Evolutionary conservation across 2,888 invertebrate species (phyloP).

Genomic region (Tubulanus polymorphus): DNA sequence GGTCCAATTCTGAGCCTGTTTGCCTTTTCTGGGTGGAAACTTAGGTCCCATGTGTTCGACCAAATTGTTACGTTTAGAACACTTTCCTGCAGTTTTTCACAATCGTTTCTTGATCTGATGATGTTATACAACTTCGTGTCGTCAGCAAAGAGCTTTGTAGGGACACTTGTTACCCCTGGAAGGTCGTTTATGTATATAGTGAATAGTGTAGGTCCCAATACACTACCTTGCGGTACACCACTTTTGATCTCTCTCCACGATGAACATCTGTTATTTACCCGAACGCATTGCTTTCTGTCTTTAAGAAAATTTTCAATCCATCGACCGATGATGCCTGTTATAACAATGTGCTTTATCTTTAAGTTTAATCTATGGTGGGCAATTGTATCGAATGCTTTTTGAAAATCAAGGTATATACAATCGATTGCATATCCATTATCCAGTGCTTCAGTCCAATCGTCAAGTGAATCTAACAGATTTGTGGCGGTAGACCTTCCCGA

Average conservation of each 20-base stretch:
- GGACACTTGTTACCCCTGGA: too few species aligned
- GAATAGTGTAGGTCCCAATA: too few species aligned
- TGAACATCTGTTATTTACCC: too few species aligned
- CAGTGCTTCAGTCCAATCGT: not conserved
- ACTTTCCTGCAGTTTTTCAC: conserved; percentile 6
- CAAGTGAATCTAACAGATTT: not conserved
- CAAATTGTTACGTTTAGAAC: conserved; percentile 4
- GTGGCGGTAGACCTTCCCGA: not conserved
- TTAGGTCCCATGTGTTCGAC: conserved; percentile 10
- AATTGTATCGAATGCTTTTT: conserved; percentile 13
- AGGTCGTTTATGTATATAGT: too few species aligned
- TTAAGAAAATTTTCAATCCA: too few species aligned
- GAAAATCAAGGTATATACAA: conserved; percentile 6
- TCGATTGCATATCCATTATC: not conserved
- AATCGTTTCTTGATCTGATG: conserved; percentile 3
- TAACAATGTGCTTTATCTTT: conserved; percentile 13
- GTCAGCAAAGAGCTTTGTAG: not conserved
- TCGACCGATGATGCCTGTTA: too few species aligned
- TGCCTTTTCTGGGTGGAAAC: conserved; percentile 8
- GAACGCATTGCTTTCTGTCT: too few species aligned
- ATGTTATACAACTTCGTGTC: conserved; percentile 1
- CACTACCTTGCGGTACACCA: too few species aligned
- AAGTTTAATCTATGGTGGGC: conserved; percentile 5
- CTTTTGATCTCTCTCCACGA: too few species aligned
- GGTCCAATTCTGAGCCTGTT: not conserved